phyloP scores from a whole-genome alignment of 2,113 vertebrate species.

The Cynocephalus volans region DNA sequence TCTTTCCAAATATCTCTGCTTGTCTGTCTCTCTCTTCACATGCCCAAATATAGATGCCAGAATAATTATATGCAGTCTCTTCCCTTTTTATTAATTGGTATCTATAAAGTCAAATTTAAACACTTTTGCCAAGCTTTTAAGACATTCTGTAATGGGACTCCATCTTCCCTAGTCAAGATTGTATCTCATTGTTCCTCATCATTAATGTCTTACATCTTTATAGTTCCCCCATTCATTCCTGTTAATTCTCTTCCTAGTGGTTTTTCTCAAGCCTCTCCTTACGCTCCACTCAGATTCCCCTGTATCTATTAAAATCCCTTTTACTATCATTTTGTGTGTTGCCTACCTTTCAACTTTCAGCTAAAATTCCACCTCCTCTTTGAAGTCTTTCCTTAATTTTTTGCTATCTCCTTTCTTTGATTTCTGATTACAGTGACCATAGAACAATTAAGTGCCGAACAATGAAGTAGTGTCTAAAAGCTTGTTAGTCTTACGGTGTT shows the following conservation, averaged over 20 bases:
- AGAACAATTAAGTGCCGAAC: background rate
- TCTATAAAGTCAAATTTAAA: background rate
- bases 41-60: background rate
- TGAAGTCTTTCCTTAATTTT: background rate
- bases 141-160: background rate
- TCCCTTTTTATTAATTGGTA: constrained; percentile 28
- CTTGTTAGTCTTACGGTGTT: background rate
- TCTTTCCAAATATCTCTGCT: constrained; percentile 27
- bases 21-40: background rate
- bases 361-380: background rate
- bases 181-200: background rate
- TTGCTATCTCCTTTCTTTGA: constrained; percentile 26
- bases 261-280: background rate
- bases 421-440: background rate
- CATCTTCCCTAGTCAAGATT: background rate
- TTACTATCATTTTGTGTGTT: background rate
- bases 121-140: background rate
- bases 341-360: background rate
- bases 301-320: background rate
- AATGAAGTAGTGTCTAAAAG: background rate
- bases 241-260: background rate
- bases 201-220: background rate
- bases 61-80: background rate
- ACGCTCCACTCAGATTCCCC: background rate
- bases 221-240: background rate